phyloP scores from a whole-genome alignment of 2,113 vertebrate species.

The Lonchura striata region DNA sequence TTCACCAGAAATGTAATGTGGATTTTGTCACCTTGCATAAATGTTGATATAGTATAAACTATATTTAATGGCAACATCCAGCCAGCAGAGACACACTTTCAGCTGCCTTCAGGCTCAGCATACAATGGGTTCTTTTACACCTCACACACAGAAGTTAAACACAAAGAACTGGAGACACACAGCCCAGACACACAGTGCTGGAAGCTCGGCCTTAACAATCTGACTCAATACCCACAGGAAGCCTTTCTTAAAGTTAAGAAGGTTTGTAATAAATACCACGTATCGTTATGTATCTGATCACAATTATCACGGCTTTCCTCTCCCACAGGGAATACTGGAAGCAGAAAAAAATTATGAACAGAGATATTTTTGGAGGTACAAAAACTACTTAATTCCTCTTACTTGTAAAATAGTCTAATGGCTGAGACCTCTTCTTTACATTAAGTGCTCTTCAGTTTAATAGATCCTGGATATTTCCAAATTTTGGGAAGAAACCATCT shows the following conservation, averaged over 20 bases:
- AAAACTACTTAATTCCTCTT: background rate
- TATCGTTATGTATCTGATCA: background rate
- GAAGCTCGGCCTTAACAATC: background rate
- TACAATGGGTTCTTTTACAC: background rate
- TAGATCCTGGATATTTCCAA: background rate
- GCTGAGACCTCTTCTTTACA: background rate
- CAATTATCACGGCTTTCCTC: background rate
- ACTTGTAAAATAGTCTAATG: background rate
- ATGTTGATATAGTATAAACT: background rate
- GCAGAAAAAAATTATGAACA: background rate
- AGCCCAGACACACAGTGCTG: background rate
- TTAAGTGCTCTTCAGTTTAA: background rate
- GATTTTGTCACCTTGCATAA: background rate
- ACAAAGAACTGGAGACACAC: background rate
- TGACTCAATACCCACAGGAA: background rate
- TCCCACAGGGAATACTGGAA: background rate
- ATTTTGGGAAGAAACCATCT: background rate
- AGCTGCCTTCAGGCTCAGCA: background rate
- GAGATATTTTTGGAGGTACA: background rate
- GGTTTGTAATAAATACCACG: background rate
- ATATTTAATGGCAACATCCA: background rate
- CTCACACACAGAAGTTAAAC: background rate
- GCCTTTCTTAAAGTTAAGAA: background rate
- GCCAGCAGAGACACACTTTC: background rate
- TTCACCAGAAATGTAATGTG: conserved; percentile 32